These are phyloP conservation scores for Drosophila paramelanica DNA, from an alignment of 2,888 invertebrate genomes.

Conservation along the genomic window DNA sequence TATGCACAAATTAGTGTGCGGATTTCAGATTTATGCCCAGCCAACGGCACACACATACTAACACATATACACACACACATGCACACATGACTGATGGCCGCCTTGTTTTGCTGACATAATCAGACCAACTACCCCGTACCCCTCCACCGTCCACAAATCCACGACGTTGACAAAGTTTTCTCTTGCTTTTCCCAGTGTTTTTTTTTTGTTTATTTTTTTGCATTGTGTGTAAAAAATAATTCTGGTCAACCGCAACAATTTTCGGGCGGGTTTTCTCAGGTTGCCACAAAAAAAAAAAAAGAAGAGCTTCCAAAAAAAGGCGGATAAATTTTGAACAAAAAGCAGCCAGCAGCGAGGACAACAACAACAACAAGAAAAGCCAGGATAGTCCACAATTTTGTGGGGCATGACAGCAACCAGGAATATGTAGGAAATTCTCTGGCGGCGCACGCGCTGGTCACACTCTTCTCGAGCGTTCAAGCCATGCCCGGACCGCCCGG, in stretches of 20 bases:
- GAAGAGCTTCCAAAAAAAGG: slow-evolving; percentile 39
- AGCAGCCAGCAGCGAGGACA: slow-evolving; percentile 25
- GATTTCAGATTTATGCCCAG: slow-evolving; percentile 61
- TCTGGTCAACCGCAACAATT: slow-evolving; percentile 78
- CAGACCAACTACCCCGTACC: slow-evolving; percentile 19
- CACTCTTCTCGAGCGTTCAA: neutral
- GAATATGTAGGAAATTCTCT: slow-evolving; percentile 32
- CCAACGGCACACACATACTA: slow-evolving; percentile 26
- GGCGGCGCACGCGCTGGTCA: slow-evolving; percentile 19
- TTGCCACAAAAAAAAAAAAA: slow-evolving; percentile 24
- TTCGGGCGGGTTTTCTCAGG: slow-evolving; percentile 42
- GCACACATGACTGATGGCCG: slow-evolving; percentile 60
- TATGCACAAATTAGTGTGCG: slow-evolving; percentile 80
- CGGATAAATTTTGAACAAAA: slow-evolving; percentile 58
- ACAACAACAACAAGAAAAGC: slow-evolving; percentile 32
- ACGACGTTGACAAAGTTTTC: slow-evolving; percentile 56
- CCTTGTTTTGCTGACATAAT: slow-evolving; percentile 57
- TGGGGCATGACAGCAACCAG: slow-evolving; percentile 36
- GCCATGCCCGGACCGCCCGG: too few relatives aligned
- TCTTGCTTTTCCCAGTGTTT: slow-evolving; percentile 16
- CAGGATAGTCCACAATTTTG: slow-evolving; percentile 26
- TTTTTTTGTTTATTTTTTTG: slow-evolving; percentile 18
- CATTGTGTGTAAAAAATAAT: slow-evolving; percentile 54
- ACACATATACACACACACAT: slow-evolving; percentile 35
- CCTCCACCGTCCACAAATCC: neutral